Percentiles rank a stretch among this genome's conserved stretches.
Conservation (phyloP, 2,888 invertebrate genomes). For the Eristalinus sepulchralis region DNA sequence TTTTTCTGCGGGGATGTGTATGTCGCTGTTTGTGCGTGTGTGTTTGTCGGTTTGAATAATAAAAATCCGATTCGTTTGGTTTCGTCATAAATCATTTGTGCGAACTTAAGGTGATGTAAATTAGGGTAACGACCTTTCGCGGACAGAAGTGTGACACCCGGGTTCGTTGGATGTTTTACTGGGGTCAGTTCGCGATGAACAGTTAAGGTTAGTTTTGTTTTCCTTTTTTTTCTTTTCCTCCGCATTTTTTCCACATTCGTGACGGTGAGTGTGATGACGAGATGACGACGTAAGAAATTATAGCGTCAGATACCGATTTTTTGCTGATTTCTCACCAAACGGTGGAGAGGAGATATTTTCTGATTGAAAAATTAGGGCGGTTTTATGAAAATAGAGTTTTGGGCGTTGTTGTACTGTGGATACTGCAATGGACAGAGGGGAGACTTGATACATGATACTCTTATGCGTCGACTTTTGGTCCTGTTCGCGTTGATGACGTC, state of each 20-base stretch:
- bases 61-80: constrained; percentile 40
- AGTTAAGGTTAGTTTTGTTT: constrained; percentile 20
- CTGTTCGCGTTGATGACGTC: too few species aligned
- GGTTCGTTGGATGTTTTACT: constrained; percentile 22
- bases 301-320: too few species aligned
- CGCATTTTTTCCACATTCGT: neutral
- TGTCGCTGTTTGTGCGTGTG: neutral
- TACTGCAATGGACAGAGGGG: too few species aligned
- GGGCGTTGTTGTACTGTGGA: too few species aligned
- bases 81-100: constrained; percentile 56
- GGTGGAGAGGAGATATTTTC: too few species aligned
- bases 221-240: neutral
- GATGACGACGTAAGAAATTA: neutral
- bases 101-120: constrained; percentile 57
- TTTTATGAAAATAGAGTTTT: too few species aligned
- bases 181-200: constrained; percentile 20
- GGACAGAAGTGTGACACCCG: constrained; percentile 22
- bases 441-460: too few species aligned
- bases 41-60: constrained; percentile 10
- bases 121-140: constrained; percentile 57
- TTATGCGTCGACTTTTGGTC: too few species aligned
- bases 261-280: neutral
- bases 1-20: neutral
- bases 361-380: too few species aligned
- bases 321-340: too few species aligned